Base-by-base conservation (phyloP, 2,113 vertebrate species). In the Oreochromis tanganicae region DNA sequence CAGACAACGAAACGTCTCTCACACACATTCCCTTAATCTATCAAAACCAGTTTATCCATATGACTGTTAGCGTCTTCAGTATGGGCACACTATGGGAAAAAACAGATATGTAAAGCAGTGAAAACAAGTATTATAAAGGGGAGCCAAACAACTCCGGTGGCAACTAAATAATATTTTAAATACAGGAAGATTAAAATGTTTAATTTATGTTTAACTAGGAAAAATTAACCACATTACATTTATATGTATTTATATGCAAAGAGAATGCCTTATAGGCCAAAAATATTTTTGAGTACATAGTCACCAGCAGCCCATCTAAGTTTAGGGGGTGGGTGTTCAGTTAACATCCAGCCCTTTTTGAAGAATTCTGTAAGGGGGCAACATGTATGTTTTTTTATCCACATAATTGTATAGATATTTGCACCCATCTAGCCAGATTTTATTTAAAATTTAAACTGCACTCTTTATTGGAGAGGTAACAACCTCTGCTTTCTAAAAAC, bases 381-480 rank as follows among this genome's bases (percentile, higher is more conserved):
- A 27, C 21, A 57, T 13, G 24, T 27, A 14, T 57, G 21, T 7
- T 27, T 24, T 24, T 27, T 11, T 54, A 55, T 21, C 10, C n/a
- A 55, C 10, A 55, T 56, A 55, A 19, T 9, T 11, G 52, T 32
- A 21, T 2, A 3, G 19, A 21, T 66, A 0, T 38, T 21, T 66
- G 10, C 6, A 12, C 19, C 61, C 61, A 66, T 38, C 32, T 38
- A 38, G n/a, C 17, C 61, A 12, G 17, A 1, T 12, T 38, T 36
- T n/a, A 36, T 66, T n/a, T 66, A 38, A n/a, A 66, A 66, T 66
- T 36, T 36, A 38, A 66, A 66, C n/a, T 0, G 0, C 4, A 66
- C 61, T 21, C 34, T 75, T 29, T 27, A 75, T 11, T 29, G 41
- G 68, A 75, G 27, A 48, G 68, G 41, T 48, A 71, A 3, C n/a